Base-by-base conservation (phyloP, 2,113 vertebrate species). In the Hippocampus barbouri region DNA sequence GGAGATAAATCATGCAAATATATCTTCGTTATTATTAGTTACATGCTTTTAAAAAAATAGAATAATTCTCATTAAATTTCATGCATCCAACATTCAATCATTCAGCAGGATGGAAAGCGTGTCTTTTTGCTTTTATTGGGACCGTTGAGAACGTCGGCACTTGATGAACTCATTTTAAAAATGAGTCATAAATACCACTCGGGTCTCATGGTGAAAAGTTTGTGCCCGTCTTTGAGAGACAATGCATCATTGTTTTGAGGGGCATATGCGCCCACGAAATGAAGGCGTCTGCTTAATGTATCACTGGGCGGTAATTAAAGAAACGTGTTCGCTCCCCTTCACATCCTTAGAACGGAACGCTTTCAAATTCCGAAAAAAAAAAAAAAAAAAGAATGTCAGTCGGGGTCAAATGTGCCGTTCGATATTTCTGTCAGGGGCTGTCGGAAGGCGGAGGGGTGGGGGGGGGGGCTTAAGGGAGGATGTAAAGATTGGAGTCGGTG, bases 231-330 rank as follows among this genome's bases (percentile, higher is more conserved):
- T 73, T 74, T 71, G 14, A 16, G 78, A 27, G 59, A 9, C 38
- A 41, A 75, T n/a, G 62, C 67, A 74, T 83, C 83, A 82, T 90
- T 92, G 89, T 92, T 88, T 81, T 10, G 41, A 23, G 69, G 68
- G 88, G 80, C 80, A 84, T 69, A 82, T 78, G 82, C 30, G 11
- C 72, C 62, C 57, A 49, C 78, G 75, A 78, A 74, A 78, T 72
- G 61, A 72, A 87, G 77, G 88, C 81, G 85, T 83, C 87, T 87
- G 87, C 83, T 90, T 85, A 79, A 80, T 79, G 80, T 85, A 84
- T 88, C 74, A 79, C 77, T 74, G 51, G 1, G 71, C 59, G 43
- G 76, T 87, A 85, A 90, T 80, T 83, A 76, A 85, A 90, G 66
- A 87, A 90, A 87, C 77, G 74, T 88, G 86, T 84, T 79, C 77